These are phyloP conservation scores for Heteromyza rotundicornis DNA, from an alignment of 2,888 invertebrate species.

Conservation along the genomic window DNA sequence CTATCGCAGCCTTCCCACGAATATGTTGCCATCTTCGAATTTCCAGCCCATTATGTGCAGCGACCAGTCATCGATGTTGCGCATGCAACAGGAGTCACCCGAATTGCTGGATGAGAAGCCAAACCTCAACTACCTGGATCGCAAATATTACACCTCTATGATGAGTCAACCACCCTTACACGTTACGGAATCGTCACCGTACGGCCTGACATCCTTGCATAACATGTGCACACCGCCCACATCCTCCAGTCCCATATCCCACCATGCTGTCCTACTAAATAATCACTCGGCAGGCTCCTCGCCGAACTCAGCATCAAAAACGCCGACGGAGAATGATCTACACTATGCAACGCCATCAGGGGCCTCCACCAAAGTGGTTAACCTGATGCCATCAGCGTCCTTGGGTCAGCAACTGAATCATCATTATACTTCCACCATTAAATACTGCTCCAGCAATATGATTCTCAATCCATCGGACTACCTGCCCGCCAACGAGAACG, in stretches of 20 bases:
- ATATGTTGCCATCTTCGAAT: conserved; percentile 46
- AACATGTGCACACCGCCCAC: conserved; percentile 50
- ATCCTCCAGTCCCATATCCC: conserved; percentile 49
- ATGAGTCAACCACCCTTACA: conserved; percentile 27
- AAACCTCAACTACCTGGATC: conserved; percentile 51
- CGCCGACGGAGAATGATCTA: conserved; percentile 48
- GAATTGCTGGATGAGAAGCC: conserved; percentile 57
- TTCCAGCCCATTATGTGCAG: conserved; percentile 48
- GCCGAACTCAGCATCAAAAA: conserved; percentile 43
- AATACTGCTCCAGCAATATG: conserved; percentile 59
- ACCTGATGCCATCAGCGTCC: conserved; percentile 33
- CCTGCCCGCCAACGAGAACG: conserved; percentile 25
- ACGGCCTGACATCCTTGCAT: conserved; percentile 42
- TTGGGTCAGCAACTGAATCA: conserved; percentile 42
- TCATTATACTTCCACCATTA: conserved; percentile 60
- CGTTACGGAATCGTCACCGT: conserved; percentile 34
- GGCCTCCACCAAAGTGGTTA: conserved; percentile 29
- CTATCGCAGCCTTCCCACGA: conserved; percentile 49
- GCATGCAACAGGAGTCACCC: conserved; percentile 50
- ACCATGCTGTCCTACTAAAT: conserved; percentile 43
- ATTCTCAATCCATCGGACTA: conserved; percentile 50
- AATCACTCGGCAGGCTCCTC: conserved; percentile 48
- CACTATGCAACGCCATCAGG: conserved; percentile 34
- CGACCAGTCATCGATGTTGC: conserved; percentile 35
- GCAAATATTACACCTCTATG: conserved; percentile 52